A percentile compares a stretch with the other conserved stretches of the same genome.
These are phyloP conservation scores for Hydrochoerus hydrochaeris DNA, from an alignment of 2,113 vertebrate genomes.

Conservation along the genomic window DNA sequence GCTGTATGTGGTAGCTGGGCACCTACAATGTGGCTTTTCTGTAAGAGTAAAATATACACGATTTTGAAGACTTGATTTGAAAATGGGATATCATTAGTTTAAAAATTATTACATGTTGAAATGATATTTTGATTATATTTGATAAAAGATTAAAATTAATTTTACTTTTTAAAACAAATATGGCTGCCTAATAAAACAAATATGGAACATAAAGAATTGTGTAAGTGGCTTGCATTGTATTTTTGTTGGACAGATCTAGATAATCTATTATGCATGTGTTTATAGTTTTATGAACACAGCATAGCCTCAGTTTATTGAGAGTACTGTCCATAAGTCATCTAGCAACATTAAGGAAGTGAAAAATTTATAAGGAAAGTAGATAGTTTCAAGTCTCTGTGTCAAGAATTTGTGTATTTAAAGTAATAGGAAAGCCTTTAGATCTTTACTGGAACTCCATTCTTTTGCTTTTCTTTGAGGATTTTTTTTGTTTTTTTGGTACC, in stretches of 20 bases:
- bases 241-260: slow-evolving; percentile 35
- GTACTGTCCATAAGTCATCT: neutral
- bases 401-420: slow-evolving; percentile 42
- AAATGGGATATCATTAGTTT: slow-evolving; percentile 3
- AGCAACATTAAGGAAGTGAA: slow-evolving; percentile 43
- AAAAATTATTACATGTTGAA: neutral
- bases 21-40: neutral
- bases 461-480: slow-evolving; percentile 47
- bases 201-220: slow-evolving; percentile 28
- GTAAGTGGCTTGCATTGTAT: neutral
- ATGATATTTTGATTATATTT: slow-evolving; percentile 48
- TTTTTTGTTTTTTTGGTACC: too few species aligned
- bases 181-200: neutral
- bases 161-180: neutral
- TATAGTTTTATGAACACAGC: slow-evolving; percentile 17
- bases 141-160: slow-evolving; percentile 37
- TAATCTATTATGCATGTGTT: neutral
- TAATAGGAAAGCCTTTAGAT: slow-evolving; percentile 19
- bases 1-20: neutral
- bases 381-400: slow-evolving; percentile 33
- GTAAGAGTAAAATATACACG: neutral
- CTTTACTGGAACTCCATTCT: neutral
- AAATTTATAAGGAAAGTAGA: neutral
- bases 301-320: slow-evolving; percentile 19
- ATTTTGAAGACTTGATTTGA: slow-evolving; percentile 41